These are phyloP conservation scores for Trichonephila inaurata DNA, from an alignment of 1,140 invertebrate genomes.

Conservation along the genomic window DNA sequence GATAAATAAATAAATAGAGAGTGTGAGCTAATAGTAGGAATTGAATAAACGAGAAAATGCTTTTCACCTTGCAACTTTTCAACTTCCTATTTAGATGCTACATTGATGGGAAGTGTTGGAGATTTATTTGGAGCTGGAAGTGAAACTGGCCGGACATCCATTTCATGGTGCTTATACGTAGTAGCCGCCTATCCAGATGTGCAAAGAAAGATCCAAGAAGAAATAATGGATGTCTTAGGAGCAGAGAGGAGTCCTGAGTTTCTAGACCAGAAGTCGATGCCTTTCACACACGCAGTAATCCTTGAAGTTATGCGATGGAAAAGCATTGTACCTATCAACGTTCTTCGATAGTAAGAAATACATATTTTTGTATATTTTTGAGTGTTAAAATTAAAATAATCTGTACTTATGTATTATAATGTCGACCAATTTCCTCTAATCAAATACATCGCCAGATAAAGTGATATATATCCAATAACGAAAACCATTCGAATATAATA, in stretches of 20 bases:
- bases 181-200: conserved; percentile 80
- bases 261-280: conserved; percentile 60
- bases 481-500: too few species aligned
- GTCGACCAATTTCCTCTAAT: too few species aligned
- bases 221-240: conserved; percentile 84
- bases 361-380: background rate
- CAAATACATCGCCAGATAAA: too few species aligned
- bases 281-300: conserved; percentile 44
- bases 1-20: too few species aligned
- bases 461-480: too few species aligned
- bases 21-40: too few species aligned
- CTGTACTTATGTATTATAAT: too few species aligned
- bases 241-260: conserved; percentile 72
- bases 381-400: too few species aligned
- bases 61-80: background rate
- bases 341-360: conserved; percentile 44
- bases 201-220: conserved; percentile 81
- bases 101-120: conserved; percentile 68
- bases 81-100: background rate
- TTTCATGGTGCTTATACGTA: conserved; percentile 79
- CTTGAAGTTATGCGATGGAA: conserved; percentile 57
- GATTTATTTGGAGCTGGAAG: conserved; percentile 80
- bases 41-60: too few species aligned
- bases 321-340: conserved; percentile 45
- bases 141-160: conserved; percentile 80